These are phyloP conservation scores for Lota lota DNA, from an alignment of 2,113 vertebrate genomes.

Conservation along the genomic window DNA sequence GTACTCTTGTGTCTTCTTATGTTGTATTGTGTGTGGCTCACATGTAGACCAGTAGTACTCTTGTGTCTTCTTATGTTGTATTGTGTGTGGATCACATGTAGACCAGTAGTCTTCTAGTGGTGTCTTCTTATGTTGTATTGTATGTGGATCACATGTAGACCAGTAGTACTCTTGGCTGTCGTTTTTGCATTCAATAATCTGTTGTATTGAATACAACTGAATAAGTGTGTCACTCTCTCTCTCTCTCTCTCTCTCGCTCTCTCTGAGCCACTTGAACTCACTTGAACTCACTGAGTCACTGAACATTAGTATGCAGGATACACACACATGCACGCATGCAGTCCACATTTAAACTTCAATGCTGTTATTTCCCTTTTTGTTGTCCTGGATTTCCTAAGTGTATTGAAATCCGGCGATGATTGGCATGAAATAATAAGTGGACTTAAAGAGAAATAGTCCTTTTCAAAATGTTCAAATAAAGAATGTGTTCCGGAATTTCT, in stretches of 20 bases:
- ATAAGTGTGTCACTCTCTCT: no score
- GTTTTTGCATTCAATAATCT: no score
- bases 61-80: conserved; percentile 26
- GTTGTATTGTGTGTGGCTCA: conserved; percentile 48
- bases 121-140: conserved; percentile 29
- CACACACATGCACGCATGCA: background rate
- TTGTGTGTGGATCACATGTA: conserved; percentile 51
- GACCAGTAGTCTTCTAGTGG: conserved; percentile 49
- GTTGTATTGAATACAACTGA: conserved; percentile 21
- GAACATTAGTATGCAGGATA: conserved; percentile 38
- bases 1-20: conserved; percentile 23
- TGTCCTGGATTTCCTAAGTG: no score
- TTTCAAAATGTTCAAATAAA: no score
- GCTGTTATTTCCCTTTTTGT: no score
- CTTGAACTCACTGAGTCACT: conserved; percentile 56
- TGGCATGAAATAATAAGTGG: no score
- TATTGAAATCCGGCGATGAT: no score
- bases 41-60: conserved; percentile 55
- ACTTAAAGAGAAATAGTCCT: no score
- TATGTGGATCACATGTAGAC: conserved; percentile 51
- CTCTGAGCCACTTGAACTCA: conserved; percentile 50
- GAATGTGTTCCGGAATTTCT: no score
- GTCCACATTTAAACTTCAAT: background rate
- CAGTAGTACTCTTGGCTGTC: conserved; percentile 50
- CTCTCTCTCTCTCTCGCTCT: no score